Evolutionary conservation across 64 coral and sea anemone genomes (phyloP).

Genomic region (Acropora yongei): DNA sequence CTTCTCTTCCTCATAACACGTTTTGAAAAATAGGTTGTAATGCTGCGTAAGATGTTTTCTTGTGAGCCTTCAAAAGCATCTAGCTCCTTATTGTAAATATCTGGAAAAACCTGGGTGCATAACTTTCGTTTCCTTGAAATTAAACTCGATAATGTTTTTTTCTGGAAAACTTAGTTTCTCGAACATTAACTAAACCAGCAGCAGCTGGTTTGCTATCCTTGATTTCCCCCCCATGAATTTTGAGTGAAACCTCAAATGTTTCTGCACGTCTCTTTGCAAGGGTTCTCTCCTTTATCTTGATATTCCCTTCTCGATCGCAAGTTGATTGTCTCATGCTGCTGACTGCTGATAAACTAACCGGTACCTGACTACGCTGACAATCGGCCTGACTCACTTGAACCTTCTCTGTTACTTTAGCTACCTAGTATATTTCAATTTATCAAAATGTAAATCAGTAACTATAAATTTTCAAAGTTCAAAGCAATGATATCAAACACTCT

Average conservation of each 20-base stretch:
- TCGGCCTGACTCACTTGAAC: no score
- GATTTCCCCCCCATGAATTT: background rate
- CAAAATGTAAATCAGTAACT: no score
- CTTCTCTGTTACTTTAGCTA: no score
- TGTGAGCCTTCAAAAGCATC: constrained; percentile 15
- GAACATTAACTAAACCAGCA: background rate
- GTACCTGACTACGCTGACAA: no score
- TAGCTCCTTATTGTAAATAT: background rate
- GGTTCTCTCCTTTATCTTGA: constrained; percentile 48
- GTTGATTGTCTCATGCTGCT: constrained; percentile 28
- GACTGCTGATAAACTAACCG: background rate
- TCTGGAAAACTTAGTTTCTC: background rate
- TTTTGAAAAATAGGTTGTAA: background rate
- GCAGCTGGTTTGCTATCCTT: background rate
- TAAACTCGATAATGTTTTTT: background rate
- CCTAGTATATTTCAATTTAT: no score
- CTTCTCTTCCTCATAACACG: constrained; percentile 22
- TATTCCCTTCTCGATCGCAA: background rate
- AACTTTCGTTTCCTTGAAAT: background rate
- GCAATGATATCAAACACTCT: no score
- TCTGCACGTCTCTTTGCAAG: background rate
- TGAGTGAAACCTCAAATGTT: background rate
- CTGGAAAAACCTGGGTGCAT: background rate
- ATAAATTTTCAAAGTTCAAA: no score
- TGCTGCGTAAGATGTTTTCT: constrained; percentile 10